A percentile compares a stretch with the other conserved stretches of the same genome.
phyloP scores from a whole-genome alignment of 2,888 invertebrate genomes.

The Habroteleia sp. region DNA sequence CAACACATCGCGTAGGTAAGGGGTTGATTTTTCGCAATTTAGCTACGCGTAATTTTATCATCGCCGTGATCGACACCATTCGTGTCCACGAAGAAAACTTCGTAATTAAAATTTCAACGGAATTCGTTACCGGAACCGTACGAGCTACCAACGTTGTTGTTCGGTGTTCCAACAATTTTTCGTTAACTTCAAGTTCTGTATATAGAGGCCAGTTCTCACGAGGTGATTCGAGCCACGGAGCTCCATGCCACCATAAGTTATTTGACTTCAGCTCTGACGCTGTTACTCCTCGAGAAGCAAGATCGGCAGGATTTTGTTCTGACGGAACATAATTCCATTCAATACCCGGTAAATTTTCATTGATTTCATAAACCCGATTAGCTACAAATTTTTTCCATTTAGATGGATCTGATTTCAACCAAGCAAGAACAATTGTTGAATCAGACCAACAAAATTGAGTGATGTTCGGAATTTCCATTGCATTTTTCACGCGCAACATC shows the following conservation, averaged over 20 bases:
- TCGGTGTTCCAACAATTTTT: too few relatives aligned
- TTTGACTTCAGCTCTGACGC: background rate
- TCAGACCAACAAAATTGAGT: too few relatives aligned
- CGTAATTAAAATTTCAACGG: too few relatives aligned
- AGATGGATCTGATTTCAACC: background rate
- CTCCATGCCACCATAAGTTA: conserved; percentile 11
- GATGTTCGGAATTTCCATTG: too few relatives aligned
- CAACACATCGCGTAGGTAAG: background rate
- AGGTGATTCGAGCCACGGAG: background rate
- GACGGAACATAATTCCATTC: conserved; percentile 8
- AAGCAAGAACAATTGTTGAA: background rate
- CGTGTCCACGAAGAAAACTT: too few relatives aligned
- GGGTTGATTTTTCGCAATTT: background rate
- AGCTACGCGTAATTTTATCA: background rate
- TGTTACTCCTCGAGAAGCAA: conserved; percentile 5
- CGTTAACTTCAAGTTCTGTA: too few relatives aligned
- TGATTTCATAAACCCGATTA: conserved; percentile 3
- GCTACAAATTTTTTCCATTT: conserved; percentile 16
- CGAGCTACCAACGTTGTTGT: too few relatives aligned
- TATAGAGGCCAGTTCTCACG: background rate
- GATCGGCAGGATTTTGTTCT: conserved; percentile 8
- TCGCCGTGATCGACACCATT: background rate
- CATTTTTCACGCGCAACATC: background rate
- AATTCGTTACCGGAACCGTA: too few relatives aligned
- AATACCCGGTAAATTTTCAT: conserved; percentile 1